Percentiles rank a stretch among this genome's conserved stretches.
Evolutionary conservation across 2,888 invertebrate species (phyloP).

Genomic region (Xanthorhoe designata): DNA sequence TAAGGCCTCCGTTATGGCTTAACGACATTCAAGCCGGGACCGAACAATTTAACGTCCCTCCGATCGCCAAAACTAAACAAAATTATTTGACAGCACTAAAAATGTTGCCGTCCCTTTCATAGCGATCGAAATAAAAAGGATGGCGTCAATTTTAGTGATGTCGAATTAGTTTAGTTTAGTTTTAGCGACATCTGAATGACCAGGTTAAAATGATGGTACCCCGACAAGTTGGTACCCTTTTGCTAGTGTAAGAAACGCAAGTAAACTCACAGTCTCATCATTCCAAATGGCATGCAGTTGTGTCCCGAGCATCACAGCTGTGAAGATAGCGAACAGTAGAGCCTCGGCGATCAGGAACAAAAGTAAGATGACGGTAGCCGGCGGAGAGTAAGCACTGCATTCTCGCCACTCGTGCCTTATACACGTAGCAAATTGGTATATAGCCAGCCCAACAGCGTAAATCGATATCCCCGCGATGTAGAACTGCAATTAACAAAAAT

Average conservation of each 20-base stretch:
- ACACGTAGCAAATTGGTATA: conserved; percentile 97
- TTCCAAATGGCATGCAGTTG: conserved; percentile 99
- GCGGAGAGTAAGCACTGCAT: conserved; percentile 97
- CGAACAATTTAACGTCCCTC: too few species aligned
- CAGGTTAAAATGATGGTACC: too few species aligned
- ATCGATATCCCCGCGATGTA: conserved; percentile 98
- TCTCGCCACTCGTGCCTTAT: conserved; percentile 97
- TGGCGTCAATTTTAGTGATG: too few species aligned
- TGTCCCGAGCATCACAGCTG: conserved; percentile 98
- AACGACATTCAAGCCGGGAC: too few species aligned
- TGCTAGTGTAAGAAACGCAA: background rate
- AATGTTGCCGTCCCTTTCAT: too few species aligned
- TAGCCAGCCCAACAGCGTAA: conserved; percentile 95
- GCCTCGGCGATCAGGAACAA: conserved; percentile 97
- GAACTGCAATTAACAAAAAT: conserved; percentile 87
- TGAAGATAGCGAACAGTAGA: conserved; percentile 98
- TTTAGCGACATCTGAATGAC: too few species aligned
- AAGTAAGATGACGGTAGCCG: conserved; percentile 96
- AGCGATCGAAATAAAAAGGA: too few species aligned
- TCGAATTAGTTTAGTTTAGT: too few species aligned
- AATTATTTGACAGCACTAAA: too few species aligned
- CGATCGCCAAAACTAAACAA: too few species aligned
- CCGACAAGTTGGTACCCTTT: too few species aligned
- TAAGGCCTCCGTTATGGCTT: too few species aligned
- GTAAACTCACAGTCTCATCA: conserved; percentile 94